These are phyloP conservation scores for Gastracanthus pulcherrimus DNA, from an alignment of 2,888 invertebrate species.

Conservation along the genomic window DNA sequence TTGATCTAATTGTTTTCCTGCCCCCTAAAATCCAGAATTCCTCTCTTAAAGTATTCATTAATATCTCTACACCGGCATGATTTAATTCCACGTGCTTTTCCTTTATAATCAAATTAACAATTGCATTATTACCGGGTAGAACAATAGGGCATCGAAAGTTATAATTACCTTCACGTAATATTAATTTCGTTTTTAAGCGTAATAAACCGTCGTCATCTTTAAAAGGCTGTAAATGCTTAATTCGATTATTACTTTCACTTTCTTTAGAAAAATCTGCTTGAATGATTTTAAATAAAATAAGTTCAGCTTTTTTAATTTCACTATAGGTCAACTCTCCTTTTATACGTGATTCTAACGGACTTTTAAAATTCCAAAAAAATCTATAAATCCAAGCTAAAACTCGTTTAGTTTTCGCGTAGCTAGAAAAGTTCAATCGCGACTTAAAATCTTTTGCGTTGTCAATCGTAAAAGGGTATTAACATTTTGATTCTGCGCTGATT, in stretches of 20 bases:
- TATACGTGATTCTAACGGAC: neutral
- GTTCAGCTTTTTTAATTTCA: neutral
- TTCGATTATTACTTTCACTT: neutral
- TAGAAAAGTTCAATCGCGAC: neutral
- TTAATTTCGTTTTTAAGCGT: slow-evolving; percentile 4
- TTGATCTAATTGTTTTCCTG: neutral
- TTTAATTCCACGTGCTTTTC: neutral
- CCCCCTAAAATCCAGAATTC: slow-evolving; percentile 12
- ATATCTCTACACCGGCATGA: slow-evolving; percentile 9
- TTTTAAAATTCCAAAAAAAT: neutral
- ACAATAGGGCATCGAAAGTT: slow-evolving; percentile 1
- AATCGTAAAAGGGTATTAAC: neutral
- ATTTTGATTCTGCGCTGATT: neutral
- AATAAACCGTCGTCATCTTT: neutral
- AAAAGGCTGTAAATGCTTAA: slow-evolving; percentile 6
- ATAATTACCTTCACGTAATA: neutral
- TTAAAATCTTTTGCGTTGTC: neutral
- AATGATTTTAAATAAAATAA: neutral
- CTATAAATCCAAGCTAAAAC: neutral
- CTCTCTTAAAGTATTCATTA: neutral
- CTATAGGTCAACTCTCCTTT: neutral
- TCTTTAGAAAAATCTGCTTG: neutral
- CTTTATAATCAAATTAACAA: neutral
- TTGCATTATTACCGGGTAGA: neutral
- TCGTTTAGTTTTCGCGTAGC: neutral